phyloP scores from a whole-genome alignment of 2,113 vertebrate genomes.

The Lucifuga dentata region DNA sequence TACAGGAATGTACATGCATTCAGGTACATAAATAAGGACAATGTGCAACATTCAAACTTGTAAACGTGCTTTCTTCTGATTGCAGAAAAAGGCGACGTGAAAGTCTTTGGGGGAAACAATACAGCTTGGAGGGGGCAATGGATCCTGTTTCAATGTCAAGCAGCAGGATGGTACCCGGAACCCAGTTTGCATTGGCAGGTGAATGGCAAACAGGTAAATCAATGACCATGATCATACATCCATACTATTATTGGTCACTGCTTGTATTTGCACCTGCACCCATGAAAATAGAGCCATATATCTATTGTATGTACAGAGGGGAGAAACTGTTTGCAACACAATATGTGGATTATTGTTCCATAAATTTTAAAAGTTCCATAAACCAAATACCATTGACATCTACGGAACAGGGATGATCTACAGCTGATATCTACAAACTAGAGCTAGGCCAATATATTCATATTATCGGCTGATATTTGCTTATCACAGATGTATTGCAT shows the following conservation, averaged over 20 bases:
- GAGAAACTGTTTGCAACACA: too few relatives aligned
- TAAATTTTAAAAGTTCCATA: too few relatives aligned
- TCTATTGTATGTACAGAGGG: too few relatives aligned
- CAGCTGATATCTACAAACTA: too few relatives aligned
- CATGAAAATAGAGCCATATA: too few relatives aligned
- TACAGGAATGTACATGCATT: not conserved
- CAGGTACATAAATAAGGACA: not conserved
- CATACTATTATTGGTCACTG: not conserved
- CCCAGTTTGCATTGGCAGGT: constrained; percentile 85
- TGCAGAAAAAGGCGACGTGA: constrained; percentile 86
- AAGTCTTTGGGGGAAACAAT: constrained; percentile 73
- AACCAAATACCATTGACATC: too few relatives aligned
- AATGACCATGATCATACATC: not conserved
- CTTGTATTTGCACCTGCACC: too few relatives aligned
- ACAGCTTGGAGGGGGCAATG: constrained; percentile 76
- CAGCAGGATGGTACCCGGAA: constrained; percentile 84
- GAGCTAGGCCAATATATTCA: too few relatives aligned
- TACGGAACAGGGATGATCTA: too few relatives aligned
- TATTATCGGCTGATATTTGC: too few relatives aligned
- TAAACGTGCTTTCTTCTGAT: constrained; percentile 11
- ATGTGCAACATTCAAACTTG: not conserved
- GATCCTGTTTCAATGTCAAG: constrained; percentile 83
- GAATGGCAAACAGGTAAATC: constrained; percentile 70
- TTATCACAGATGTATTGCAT: too few relatives aligned
- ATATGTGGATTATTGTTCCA: too few relatives aligned